These are phyloP conservation scores for Vandiemenella viatica DNA, from an alignment of 2,888 invertebrate genomes.

Conservation along the genomic window DNA sequence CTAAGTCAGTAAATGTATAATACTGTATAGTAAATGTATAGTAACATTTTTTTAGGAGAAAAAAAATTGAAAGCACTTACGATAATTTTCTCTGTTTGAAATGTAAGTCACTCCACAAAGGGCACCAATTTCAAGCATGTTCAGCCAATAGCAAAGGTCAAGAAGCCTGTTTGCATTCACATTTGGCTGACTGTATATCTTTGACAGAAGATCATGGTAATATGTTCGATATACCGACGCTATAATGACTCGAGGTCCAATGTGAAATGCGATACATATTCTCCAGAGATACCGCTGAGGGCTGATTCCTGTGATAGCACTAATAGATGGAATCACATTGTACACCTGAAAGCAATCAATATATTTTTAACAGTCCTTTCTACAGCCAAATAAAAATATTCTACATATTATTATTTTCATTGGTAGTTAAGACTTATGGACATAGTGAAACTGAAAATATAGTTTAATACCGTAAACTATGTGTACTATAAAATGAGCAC, in stretches of 20 bases:
- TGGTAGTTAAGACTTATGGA: no score
- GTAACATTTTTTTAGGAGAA: no score
- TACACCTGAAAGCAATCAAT: slow-evolving; percentile 50
- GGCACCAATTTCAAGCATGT: slow-evolving; percentile 67
- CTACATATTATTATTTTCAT: no score
- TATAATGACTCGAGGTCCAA: slow-evolving; percentile 79
- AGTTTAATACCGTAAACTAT: no score
- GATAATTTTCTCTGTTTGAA: slow-evolving; percentile 88
- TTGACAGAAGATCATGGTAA: slow-evolving; percentile 47
- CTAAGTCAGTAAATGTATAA: no score
- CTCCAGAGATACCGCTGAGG: slow-evolving; percentile 89
- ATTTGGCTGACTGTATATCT: slow-evolving; percentile 21
- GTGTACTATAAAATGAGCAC: no score
- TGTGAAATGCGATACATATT: slow-evolving; percentile 78
- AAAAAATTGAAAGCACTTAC: slow-evolving; percentile 64
- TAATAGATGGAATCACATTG: slow-evolving; percentile 88
- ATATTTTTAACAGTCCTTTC: no score
- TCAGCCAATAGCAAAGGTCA: slow-evolving; percentile 63
- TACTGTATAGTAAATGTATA: no score
- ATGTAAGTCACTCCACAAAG: slow-evolving; percentile 86
- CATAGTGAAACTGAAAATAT: no score
- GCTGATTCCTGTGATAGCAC: slow-evolving; percentile 85
- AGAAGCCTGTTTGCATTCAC: slow-evolving; percentile 37
- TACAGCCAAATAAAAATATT: no score
- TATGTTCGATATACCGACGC: slow-evolving; percentile 75